Evolutionary conservation across 2,888 invertebrate genomes (phyloP).

Genomic region (Pedicia rivosa): DNA sequence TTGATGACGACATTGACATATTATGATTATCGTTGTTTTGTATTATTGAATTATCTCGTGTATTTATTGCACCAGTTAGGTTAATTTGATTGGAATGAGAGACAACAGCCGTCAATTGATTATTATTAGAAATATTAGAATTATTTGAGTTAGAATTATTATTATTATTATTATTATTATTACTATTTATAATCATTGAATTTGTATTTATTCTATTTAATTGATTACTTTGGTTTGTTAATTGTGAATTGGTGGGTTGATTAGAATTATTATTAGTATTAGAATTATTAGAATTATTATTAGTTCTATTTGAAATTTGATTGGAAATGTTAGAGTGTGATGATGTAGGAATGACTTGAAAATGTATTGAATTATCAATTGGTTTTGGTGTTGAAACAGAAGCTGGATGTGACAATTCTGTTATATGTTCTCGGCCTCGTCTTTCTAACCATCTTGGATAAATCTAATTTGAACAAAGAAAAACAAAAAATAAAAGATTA

Average conservation of each 20-base stretch:
- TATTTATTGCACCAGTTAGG: constrained; percentile 12
- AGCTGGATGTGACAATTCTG: constrained; percentile 19
- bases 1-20: not conserved
- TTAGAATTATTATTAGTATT: constrained; percentile 4
- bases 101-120: constrained; percentile 8
- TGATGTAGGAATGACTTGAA: constrained; percentile 22
- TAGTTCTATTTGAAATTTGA: constrained; percentile 5
- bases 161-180: constrained; percentile 3
- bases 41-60: constrained; percentile 21
- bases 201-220: constrained; percentile 12
- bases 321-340: constrained; percentile 10
- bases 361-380: constrained; percentile 22
- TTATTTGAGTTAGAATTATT: constrained; percentile 5
- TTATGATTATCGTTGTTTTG: constrained; percentile 2
- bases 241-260: constrained; percentile 3
- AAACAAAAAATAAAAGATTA: no score
- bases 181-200: constrained; percentile 9
- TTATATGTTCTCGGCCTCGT: constrained; percentile 28
- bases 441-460: constrained; percentile 31
- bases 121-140: constrained; percentile 5
- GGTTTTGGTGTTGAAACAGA: constrained; percentile 13
- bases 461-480: constrained; percentile 16
- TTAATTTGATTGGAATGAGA: constrained; percentile 18
- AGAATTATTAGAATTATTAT: constrained; percentile 2
- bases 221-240: constrained; percentile 1